These are phyloP conservation scores for Microlaimidae sp. DNA, from an alignment of 2,888 invertebrate genomes.

Conservation along the genomic window DNA sequence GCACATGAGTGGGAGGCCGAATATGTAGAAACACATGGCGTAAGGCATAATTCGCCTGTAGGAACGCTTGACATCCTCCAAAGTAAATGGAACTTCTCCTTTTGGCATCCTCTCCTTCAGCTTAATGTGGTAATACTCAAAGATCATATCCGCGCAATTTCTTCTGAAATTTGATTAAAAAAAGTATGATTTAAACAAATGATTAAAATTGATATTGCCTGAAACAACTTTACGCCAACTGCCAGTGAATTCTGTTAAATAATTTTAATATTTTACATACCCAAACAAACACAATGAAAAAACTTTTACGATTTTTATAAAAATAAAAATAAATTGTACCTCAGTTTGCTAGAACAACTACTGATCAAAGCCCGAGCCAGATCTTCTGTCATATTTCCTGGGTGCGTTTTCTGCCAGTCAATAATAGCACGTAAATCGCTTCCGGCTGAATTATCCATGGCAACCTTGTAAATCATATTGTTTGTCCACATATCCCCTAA, in stretches of 20 bases:
- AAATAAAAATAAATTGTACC: no score
- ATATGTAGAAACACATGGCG: neutral
- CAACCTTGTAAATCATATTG: neutral
- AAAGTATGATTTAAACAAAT: no score
- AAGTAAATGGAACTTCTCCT: neutral
- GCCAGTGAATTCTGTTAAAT: no score
- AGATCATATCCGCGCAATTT: neutral
- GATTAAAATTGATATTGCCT: no score
- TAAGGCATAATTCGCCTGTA: neutral
- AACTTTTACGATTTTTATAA: no score
- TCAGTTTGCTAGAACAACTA: neutral
- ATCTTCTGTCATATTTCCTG: neutral
- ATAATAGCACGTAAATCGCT: neutral
- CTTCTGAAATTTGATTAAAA: no score
- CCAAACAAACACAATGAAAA: no score
- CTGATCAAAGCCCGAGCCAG: neutral
- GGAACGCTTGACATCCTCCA: neutral
- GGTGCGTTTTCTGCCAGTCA: conserved; percentile 2
- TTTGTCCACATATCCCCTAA: neutral
- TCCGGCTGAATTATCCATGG: neutral
- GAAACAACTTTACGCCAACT: no score
- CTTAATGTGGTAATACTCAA: neutral
- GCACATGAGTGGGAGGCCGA: neutral
- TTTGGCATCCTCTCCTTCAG: neutral
- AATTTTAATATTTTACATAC: no score